Base-by-base conservation (phyloP, 1,140 invertebrate species). In the Papilio helenus region DNA sequence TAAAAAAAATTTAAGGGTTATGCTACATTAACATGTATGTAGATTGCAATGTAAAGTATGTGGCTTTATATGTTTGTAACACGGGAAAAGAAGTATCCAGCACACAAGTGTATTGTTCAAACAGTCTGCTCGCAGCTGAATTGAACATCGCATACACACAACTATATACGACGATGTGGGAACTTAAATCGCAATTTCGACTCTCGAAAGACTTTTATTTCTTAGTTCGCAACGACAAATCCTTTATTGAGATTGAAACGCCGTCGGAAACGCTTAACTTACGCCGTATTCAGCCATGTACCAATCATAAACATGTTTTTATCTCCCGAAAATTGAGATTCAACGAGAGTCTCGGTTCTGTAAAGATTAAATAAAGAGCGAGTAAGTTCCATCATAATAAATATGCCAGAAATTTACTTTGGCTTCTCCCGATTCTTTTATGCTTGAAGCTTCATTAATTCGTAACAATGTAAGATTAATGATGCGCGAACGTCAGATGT, bases 381-480 rank as follows among this genome's bases (percentile, higher is more conserved):
- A 26, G 58, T 61, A 26, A 61, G 58, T 61, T 61, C 72, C 39
- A 39, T 44, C 72, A 73, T 73, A 73, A 74, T 49, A 74, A 74
- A 74, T 74, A 46, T 46, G 72, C 39, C 20, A 46, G 42, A 72
- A 72, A 72, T 46, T 74, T 49, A 74, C 72, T 49, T 46, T 49
- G 20, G 23, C 72, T 44, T 49, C 42, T 49, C 20, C 44, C n/a
- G 42, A 74, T 74, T 74, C 72, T 49, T 74, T 49, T 74, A 74
- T 74, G 72, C 20, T 74, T 51, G 42, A 26, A 76, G 46, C 73
- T 76, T 76, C 73, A 58, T 76, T 76, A 76, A 39, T 58, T 34
- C 29, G 51, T 55, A 39, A 76, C 73, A 76, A 76, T n/a, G 73
- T 55, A 76, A 76, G 73, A 76, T 76, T 76, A 76, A 76, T 76